Evolutionary conservation across 1,140 invertebrate genomes (phyloP).

Genomic region (Cataglyphis hispanica): DNA sequence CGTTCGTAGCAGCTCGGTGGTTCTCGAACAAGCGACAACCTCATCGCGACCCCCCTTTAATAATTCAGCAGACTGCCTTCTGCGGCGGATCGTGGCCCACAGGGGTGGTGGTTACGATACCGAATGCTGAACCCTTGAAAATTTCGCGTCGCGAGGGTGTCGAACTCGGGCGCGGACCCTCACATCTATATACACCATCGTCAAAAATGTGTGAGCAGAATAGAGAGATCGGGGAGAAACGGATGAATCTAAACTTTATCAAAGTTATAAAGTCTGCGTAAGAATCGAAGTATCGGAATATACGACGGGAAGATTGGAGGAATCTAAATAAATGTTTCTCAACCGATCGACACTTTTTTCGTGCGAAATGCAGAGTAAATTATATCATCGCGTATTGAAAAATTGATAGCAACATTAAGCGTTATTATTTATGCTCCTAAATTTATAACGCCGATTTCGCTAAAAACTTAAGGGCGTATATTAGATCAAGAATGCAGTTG

Average conservation of each 20-base stretch:
- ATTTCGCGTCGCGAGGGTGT: conserved; percentile 46
- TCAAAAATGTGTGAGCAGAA: conserved; percentile 71
- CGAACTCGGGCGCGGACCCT: conserved; percentile 44
- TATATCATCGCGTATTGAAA: background rate
- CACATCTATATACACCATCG: conserved; percentile 32
- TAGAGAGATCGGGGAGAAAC: conserved; percentile 6
- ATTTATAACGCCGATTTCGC: background rate
- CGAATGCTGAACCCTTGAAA: conserved; percentile 36
- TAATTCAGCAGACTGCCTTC: conserved; percentile 64
- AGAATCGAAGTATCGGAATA: background rate
- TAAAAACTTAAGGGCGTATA: background rate
- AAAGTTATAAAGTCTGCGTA: conserved; percentile 1
- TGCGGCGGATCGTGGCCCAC: conserved; percentile 43
- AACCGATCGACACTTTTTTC: background rate
- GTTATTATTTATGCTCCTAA: background rate
- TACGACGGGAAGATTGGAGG: background rate
- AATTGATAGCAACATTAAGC: background rate
- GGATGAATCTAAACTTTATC: conserved; percentile 56
- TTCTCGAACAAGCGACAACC: conserved; percentile 61
- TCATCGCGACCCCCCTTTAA: conserved; percentile 57
- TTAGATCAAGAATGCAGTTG: conserved; percentile 22
- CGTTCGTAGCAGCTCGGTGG: conserved; percentile 32
- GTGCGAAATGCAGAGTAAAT: background rate
- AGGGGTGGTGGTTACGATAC: conserved; percentile 14
- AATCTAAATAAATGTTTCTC: background rate